Percentiles rank a stretch among this genome's conserved stretches.
Evolutionary conservation across 2,888 invertebrate species (phyloP).

Genomic region (Andrena bucephala): DNA sequence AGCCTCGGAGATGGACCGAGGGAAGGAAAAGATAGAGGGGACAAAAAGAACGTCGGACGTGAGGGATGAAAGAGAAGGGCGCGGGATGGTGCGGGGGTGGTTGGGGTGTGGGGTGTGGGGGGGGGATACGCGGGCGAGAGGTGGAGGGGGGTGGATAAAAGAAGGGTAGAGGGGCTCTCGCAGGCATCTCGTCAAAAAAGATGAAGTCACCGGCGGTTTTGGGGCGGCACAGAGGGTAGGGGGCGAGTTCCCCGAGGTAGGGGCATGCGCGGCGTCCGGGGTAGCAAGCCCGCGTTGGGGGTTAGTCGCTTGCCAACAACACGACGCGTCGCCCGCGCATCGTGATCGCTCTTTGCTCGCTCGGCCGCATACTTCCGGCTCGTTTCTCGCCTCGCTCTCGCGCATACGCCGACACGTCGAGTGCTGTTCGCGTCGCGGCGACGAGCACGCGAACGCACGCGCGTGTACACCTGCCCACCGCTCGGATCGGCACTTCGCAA

Average conservation of each 20-base stretch:
- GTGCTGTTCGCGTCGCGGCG: background rate
- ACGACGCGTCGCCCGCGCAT: constrained; percentile 77
- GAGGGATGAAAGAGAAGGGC: background rate
- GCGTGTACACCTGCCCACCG: background rate
- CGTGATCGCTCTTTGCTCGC: constrained; percentile 52
- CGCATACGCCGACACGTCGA: constrained; percentile 26
- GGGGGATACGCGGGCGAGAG: constrained; percentile 21
- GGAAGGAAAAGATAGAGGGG: background rate
- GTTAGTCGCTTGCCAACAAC: constrained; percentile 83
- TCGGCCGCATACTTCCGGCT: constrained; percentile 19
- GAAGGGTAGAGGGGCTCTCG: constrained; percentile 35
- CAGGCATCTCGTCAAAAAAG: constrained; percentile 73
- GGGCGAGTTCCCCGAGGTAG: constrained; percentile 68
- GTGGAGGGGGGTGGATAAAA: constrained; percentile 8
- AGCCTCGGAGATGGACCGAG: background rate
- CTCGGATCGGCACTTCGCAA: too few species aligned
- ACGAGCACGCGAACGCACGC: constrained; percentile 8
- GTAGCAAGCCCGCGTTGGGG: constrained; percentile 79
- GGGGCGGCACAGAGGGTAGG: constrained; percentile 66
- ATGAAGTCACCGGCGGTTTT: constrained; percentile 76
- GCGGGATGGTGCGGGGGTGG: background rate
- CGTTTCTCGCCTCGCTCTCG: constrained; percentile 13
- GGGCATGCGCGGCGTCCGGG: constrained; percentile 82
- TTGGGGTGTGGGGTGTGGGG: background rate
- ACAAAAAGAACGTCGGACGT: background rate